phyloP scores from a whole-genome alignment of 2,888 invertebrate genomes.

The Flexamia atlantica region DNA sequence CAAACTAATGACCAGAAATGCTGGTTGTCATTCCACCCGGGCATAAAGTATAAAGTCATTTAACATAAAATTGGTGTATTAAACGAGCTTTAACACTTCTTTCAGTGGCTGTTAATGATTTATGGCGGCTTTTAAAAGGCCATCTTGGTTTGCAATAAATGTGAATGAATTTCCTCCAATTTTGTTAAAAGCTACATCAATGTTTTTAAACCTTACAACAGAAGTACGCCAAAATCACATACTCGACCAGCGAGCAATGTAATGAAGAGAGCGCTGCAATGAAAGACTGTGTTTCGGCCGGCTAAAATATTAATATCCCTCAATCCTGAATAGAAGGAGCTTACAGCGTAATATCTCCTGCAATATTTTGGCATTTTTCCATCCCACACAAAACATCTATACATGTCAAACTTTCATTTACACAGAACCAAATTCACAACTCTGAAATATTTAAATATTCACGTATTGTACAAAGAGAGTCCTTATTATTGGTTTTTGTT shows the following conservation, averaged over 20 bases:
- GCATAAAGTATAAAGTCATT: neutral
- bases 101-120: neutral
- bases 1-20: conserved; percentile 14
- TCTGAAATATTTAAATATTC: too few species aligned
- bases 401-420: too few species aligned
- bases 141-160: too few species aligned
- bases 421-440: too few species aligned
- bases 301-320: conserved; percentile 31
- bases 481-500: too few species aligned
- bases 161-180: too few species aligned
- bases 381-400: too few species aligned
- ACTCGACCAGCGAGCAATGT: neutral
- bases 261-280: neutral
- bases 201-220: too few species aligned
- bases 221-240: too few species aligned
- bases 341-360: neutral
- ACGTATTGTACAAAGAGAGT: too few species aligned
- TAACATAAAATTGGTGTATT: neutral
- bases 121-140: too few species aligned
- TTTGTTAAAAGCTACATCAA: too few species aligned
- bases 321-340: neutral
- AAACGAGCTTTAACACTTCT: neutral
- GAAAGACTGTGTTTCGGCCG: neutral
- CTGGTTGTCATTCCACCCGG: conserved; percentile 1
- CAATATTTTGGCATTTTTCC: conserved; percentile 6